Base-by-base conservation (phyloP, 1,140 invertebrate species). In the Adelges cooleyi region DNA sequence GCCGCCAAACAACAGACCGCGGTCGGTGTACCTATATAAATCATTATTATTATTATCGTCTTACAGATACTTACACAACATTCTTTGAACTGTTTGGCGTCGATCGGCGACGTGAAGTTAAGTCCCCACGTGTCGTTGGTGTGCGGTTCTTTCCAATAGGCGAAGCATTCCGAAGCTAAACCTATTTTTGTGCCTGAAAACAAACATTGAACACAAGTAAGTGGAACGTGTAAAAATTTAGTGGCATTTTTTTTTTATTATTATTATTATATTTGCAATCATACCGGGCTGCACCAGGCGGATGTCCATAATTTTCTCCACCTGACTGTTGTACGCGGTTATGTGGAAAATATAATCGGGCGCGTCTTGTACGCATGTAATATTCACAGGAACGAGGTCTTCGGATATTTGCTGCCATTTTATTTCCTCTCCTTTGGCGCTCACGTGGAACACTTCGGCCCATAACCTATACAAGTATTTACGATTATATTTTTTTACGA, bases 91-190 rank as follows among this genome's bases (percentile, higher is more conserved):
- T 95, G 89, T 79, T 95, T 94, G 66, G 94, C 94, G 77, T 98
- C 94, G 71, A 93, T 91, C 20, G 93, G 86, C 44, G 92, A 96
- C 44, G 94, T 96, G 75, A 98, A 97, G 78, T 97, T 97, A 62
- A 97, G 82, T 49, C 95, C 94, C 94, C 95, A 98, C n/a, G 95
- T 96, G 75, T 95, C 92, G 75, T 91, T 92, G 68, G 91, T 94
- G 82, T 90, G 87, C 2, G 89, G 86, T 78, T 97, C 95, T 77
- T 95, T 95, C 94, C 94, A 98, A 75, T 97, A 96, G 38, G 97
- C 91, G 77, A 98, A 98, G 78, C 94, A 96, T 80, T 97, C 94
- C 10, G 93, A 96, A 22, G 94, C 93, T 78, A 95, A 94, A 11
- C 92, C 94, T 72, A 98, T 92, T 69, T 92, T 84, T 49, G 93